Evolutionary conservation across 1,140 invertebrate species (phyloP), one percentile per base, ranked within the genome.

Genomic region (Pseudomyrmex gracilis): DNA sequence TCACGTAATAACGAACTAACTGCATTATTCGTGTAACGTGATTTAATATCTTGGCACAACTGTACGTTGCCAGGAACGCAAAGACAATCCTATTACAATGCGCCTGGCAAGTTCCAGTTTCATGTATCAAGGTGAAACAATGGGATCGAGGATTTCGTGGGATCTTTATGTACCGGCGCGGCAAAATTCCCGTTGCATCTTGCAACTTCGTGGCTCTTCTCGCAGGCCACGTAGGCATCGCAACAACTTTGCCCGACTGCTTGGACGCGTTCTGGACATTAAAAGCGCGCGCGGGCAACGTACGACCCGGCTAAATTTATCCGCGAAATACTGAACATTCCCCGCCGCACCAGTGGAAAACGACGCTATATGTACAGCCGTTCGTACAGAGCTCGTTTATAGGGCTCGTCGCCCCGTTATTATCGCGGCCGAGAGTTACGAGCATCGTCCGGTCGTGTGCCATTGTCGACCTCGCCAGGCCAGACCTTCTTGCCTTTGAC

Each of bases 291-390:
- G 71, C 82, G 83, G 73, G 55, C 85, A 86, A 67, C 51, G 49
- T 78, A 86, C 76, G 82, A 61, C 70, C 67, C 66, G 68, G 88
- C 85, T 92, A 92, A 92, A 92, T 92, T 92, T 92, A 87, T 87
- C 86, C 84, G 68, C 74, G 83, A 89, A 91, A 88, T 90, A 83
- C 84, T 80, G 71, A 83, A 67, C 85, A 87, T 88, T 89, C 88
- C 61, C 88, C 78, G 78, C 49, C 86, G 17, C 67, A 17, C 71
- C 47, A 70, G 49, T 63, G 17, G 66, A 86, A 83, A 78, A 58
- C 45, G 68, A 12, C 17, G 57, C 24, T 83, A 82, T 53, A 55
- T 22, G 51, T 13, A 70, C 13, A 34, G 70, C 83, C 80, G 64
- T 85, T 70, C 43, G 66, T 53, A n/a, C n/a, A 17, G 74, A 5